Base-by-base conservation (phyloP, 1,140 invertebrate species). In the Bombus polaris region DNA sequence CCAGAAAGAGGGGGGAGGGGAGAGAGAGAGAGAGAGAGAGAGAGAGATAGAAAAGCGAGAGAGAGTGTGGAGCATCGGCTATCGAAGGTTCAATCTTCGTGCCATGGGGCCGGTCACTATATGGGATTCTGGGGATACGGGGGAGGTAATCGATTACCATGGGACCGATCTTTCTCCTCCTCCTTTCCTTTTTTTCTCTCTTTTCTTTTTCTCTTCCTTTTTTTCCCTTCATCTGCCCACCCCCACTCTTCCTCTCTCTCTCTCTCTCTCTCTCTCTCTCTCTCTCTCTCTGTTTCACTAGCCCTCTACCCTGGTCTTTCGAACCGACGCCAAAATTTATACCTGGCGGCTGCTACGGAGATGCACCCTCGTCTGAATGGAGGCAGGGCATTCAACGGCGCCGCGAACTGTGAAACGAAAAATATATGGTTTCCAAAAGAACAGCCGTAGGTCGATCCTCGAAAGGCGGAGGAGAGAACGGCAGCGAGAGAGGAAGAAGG, bases 251-350 rank as follows among this genome's bases (percentile, higher is more conserved):
- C 32, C 71, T 9, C 62, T 44, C 10, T 70, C 22, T 28, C 74
- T 66, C 83, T 44, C 77, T 44, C 25, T 70, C 22, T 28, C 65
- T 2, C 71, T 9, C 62, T 44, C 10, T 70, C 22, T 28, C 74
- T 66, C 83, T 44, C 77, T 44, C 25, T 70, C 22, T 28, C 65
- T 2, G 15, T 35, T 35, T 68, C 78, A 53, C 65, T 65, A 32
- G 28, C 72, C 77, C 75, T 66, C 71, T 53, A 62, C 71, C 73
- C 80, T 77, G 59, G 44, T 39, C 65, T 74, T 68, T 87, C 87
- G 87, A 90, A 79, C 88, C 91, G 88, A 94, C 89, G 92, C 92
- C 91, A 92, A 94, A 94, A 95, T 95, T 95, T 95, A 95, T 95
- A 95, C 94, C 94, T 94, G 94, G 90, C 92, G 92, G 92, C 90